These are phyloP conservation scores for Gonatopus flavifemur DNA, from an alignment of 1,140 invertebrate genomes.

Conservation along the genomic window DNA sequence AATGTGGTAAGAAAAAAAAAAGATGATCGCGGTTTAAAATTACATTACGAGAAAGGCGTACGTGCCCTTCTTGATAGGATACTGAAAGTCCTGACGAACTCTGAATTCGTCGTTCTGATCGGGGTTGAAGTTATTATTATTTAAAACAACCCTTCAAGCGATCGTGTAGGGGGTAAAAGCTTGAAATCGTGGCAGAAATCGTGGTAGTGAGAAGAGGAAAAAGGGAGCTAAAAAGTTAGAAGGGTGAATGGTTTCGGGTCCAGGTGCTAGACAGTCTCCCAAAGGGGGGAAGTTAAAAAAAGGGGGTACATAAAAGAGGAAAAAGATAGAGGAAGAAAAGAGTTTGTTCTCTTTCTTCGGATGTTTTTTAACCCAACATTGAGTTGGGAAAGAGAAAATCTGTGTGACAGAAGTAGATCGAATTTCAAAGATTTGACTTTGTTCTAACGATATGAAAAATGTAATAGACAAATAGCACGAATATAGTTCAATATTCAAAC, in stretches of 20 bases:
- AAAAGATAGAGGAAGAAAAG: too few relatives aligned
- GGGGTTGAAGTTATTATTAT: conserved; percentile 50
- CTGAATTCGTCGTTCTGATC: conserved; percentile 36
- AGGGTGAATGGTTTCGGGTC: conserved; percentile 52
- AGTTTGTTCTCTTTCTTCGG: conserved; percentile 26
- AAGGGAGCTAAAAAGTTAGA: conserved; percentile 53
- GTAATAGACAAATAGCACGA: too few relatives aligned
- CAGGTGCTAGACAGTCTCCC: conserved; percentile 42
- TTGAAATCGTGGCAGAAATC: conserved; percentile 37
- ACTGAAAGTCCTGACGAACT: conserved; percentile 37
- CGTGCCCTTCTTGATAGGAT: conserved; percentile 37
- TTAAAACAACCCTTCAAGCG: conserved; percentile 57
- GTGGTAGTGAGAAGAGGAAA: conserved; percentile 32
- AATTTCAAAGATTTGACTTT: neutral
- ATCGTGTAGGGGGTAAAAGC: conserved; percentile 42
- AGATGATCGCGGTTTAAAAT: too few relatives aligned
- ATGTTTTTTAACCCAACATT: conserved; percentile 10
- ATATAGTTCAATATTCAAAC: too few relatives aligned
- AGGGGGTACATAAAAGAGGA: conserved; percentile 32
- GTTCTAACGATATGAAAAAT: neutral
- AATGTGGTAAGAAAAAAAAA: too few relatives aligned
- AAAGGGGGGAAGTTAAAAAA: conserved; percentile 41
- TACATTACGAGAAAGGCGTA: conserved; percentile 23
- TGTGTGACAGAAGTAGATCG: conserved; percentile 16
- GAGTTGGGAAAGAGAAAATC: neutral